Evolutionary conservation across 2,888 invertebrate species (phyloP), one percentile per base, ranked within the genome.

Genomic region (Mantis religiosa): DNA sequence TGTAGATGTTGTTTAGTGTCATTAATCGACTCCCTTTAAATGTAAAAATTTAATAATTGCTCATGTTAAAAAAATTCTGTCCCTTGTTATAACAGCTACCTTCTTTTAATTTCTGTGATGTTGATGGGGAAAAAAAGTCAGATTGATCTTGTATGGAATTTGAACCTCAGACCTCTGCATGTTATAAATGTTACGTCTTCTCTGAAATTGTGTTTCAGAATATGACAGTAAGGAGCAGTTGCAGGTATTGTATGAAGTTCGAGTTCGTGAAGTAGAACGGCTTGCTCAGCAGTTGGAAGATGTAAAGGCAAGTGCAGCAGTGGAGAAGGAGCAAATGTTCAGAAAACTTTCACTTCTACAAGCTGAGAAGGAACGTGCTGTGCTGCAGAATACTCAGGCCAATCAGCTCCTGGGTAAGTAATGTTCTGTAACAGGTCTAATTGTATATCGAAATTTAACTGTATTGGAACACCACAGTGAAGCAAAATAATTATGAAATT

Each of bases 371-470:
- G 95, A 95, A 90, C 94, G 95, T 89, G 94, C 95, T 0, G 94
- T 95, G 89, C 92, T 95, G 15, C 95, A 95, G 0, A 92, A 95
- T 90, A 94, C 95, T 91, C 95, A 96, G 91, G 94, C 95, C 25
- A 95, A 96, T 92, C 95, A 95, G 91, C 93, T 95, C 90, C 94
- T 96, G 90, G 96, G 95, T 95, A 93, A 91, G 87, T 83, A 41
- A 28, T 84, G 84, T 1, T 41, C 41, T 41, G 9, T 41, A 41
- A 41, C 12, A 12, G 9, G 12, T 41, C 12, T 41, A 1, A 41
- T 1, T 12, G 34, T 7, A n/a, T n/a, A n/a, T n/a, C n/a, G n/a
- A n/a, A n/a, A n/a, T n/a, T n/a, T n/a, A n/a, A n/a, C n/a, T n/a
- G n/a, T n/a, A n/a, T n/a, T n/a, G n/a, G n/a, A n/a, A n/a, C n/a